These are phyloP conservation scores for Acrocephalus scirpaceus DNA, from an alignment of 2,797 vertebrate genomes.

Conservation along the genomic window DNA sequence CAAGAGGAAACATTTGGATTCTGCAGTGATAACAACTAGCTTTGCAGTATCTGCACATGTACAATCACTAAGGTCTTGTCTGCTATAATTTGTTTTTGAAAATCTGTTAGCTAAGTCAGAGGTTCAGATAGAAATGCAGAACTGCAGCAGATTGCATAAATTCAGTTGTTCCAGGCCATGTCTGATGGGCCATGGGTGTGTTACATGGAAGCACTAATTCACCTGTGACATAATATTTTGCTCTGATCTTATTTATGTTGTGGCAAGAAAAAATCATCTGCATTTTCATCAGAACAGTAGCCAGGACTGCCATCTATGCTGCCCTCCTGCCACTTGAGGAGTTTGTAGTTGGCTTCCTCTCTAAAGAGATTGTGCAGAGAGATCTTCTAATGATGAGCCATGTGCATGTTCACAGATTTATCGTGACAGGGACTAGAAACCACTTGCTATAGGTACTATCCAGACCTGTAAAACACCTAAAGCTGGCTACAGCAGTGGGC, in stretches of 20 bases:
- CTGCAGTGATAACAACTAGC: background rate
- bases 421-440: background rate
- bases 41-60: background rate
- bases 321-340: background rate
- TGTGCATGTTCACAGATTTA: background rate
- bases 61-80: background rate
- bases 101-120: constrained; percentile 9
- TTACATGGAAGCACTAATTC: background rate
- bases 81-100: constrained; percentile 11
- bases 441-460: background rate
- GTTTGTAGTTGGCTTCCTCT: background rate
- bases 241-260: background rate
- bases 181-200: background rate
- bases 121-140: constrained; percentile 2
- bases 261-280: background rate
- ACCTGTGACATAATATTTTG: background rate
- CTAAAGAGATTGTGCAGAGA: background rate
- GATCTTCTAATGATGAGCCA: background rate
- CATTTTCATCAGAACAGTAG: background rate
- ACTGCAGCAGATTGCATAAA: background rate
- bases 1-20: background rate
- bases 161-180: background rate
- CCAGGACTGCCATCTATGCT: background rate
- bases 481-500: background rate
- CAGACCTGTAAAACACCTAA: background rate